Evolutionary conservation across 2,113 vertebrate species (phyloP), one percentile per base, ranked within the genome.

Genomic region (Electrona antarctica): DNA sequence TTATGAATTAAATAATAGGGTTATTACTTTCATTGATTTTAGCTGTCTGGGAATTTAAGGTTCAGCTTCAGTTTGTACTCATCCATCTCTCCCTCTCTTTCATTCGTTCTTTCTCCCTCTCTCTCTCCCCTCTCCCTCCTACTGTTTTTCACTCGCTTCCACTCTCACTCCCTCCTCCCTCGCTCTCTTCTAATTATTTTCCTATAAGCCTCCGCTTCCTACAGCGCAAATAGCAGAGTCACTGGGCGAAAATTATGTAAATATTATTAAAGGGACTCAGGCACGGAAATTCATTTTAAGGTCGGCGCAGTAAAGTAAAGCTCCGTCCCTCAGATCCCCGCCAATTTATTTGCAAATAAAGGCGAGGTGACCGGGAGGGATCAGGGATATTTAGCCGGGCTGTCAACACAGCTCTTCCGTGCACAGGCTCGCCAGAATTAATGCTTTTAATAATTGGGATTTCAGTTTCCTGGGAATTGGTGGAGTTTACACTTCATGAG

Each of bases 311-410:
- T 83, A 85, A 82, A 93, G 93, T 93, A 95, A 95, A 95, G 93
- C 94, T 93, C 94, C 92, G 94, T 93, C 95, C 96, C 95, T 95
- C 94, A 95, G 95, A 97, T 97, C 96, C 95, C 93, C 95, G 95
- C 96, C 97, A 97, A 98, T 99, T 98, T 99, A 98, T 97, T 98
- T 97, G 96, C 97, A 98, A 97, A 98, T 98, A 96, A 95, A 96
- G 94, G 94, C 94, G 94, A 92, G 95, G 95, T 98, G 96, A 98
- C 97, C 97, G 96, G 96, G 95, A 97, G 97, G 96, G 95, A 97
- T 96, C 94, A 90, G 93, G 94, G 96, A 96, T 96, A 96, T 97
- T 97, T 97, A 97, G 97, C 94, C 95, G 95, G 94, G 94, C 96
- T 97, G 96, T 96, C 96, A 96, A 94, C 95, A 93, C 93, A 90